These are phyloP conservation scores for Tragulus kanchil DNA, from an alignment of 2,113 vertebrate species.

Conservation along the genomic window DNA sequence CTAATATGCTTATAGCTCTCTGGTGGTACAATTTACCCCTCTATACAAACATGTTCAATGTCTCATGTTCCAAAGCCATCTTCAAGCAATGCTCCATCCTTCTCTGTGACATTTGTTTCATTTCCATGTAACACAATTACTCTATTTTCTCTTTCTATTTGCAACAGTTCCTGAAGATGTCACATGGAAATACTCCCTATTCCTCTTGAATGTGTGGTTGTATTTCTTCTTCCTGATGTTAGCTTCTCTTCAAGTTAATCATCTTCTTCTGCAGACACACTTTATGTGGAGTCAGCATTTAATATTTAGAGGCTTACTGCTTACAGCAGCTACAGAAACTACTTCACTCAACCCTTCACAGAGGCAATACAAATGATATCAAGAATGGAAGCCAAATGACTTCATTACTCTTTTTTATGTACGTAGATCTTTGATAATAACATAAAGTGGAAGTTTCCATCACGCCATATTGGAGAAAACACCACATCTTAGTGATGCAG, in stretches of 20 bases:
- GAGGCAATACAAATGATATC: conserved; percentile 66
- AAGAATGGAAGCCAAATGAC: conserved; percentile 54
- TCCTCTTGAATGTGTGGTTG: background rate
- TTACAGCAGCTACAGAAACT: conserved; percentile 61
- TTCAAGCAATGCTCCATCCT: background rate
- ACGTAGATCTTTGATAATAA: conserved; percentile 48
- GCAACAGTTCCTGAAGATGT: conserved; percentile 11
- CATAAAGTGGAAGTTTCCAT: conserved; percentile 34
- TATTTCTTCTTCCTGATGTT: conserved; percentile 41
- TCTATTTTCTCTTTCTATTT: background rate
- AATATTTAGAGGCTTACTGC: conserved; percentile 45
- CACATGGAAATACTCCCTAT: conserved; percentile 57
- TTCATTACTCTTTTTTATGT: conserved; percentile 63
- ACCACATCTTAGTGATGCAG: conserved; percentile 7
- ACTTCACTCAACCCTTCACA: conserved; percentile 3
- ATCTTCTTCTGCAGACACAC: conserved; percentile 45
- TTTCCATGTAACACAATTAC: background rate
- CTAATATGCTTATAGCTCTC: background rate
- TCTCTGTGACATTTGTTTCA: background rate
- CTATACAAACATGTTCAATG: background rate
- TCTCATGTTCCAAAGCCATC: background rate
- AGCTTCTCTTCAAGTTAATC: conserved; percentile 67
- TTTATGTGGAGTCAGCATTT: conserved; percentile 68
- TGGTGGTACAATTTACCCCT: too few relatives aligned
- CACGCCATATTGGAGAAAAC: background rate